Conservation (phyloP, 2,797 vertebrate genomes). For the Thunnus albacares region DNA sequence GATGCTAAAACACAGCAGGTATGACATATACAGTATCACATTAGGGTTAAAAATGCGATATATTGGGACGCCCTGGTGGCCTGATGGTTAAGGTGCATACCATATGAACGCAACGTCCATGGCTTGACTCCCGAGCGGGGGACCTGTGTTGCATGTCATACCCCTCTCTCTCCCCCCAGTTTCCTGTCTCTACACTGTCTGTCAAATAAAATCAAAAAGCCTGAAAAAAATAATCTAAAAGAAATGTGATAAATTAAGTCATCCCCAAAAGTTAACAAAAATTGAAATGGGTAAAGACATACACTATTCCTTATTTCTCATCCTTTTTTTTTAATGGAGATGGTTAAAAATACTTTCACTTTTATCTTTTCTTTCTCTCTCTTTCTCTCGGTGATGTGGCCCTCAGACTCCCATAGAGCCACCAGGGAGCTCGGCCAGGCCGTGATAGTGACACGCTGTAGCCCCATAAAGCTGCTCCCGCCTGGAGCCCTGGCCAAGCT, state of each 20-base stretch:
- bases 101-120: too few relatives aligned
- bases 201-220: too few relatives aligned
- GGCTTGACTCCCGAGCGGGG: too few relatives aligned
- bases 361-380: constrained; percentile 5
- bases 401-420: constrained; percentile 28
- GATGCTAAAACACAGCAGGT: constrained; percentile 11
- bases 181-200: too few relatives aligned
- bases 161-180: too few relatives aligned
- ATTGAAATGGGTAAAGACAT: not conserved
- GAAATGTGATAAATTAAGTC: too few relatives aligned
- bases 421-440: constrained; percentile 55
- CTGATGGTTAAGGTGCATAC: too few relatives aligned
- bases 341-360: not conserved
- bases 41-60: not conserved
- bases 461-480: constrained; percentile 63
- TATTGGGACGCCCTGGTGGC: not conserved
- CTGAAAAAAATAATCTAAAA: too few relatives aligned
- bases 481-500: constrained; percentile 49
- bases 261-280: not conserved
- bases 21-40: not conserved
- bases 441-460: constrained; percentile 64
- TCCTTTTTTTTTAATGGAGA: not conserved
- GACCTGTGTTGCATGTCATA: too few relatives aligned
- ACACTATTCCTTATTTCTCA: not conserved
- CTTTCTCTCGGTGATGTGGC: not conserved